phyloP scores from a whole-genome alignment of 2,797 vertebrate species.

The Sylvilagus floridanus region DNA sequence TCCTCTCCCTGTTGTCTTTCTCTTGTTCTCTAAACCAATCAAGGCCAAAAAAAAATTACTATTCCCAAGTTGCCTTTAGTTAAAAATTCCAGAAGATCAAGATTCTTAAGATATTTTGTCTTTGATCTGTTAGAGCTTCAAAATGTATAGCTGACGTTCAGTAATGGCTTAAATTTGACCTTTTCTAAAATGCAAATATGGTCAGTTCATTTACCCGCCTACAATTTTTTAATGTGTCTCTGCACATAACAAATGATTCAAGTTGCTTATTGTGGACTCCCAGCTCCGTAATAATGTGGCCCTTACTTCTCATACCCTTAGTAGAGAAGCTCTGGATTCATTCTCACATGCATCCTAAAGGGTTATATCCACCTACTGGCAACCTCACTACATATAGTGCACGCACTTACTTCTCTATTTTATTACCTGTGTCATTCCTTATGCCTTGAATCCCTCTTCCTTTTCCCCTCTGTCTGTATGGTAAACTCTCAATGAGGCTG shows the following conservation, averaged over 20 bases:
- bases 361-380: not conserved
- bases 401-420: not conserved
- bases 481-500: not conserved
- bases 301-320: not conserved
- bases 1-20: not conserved
- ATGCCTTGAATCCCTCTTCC: not conserved
- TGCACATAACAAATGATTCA: not conserved
- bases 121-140: constrained; percentile 14
- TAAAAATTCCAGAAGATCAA: not conserved
- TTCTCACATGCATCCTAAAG: not conserved
- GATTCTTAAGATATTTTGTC: not conserved
- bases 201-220: not conserved
- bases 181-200: constrained; percentile 9
- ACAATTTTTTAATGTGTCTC: not conserved
- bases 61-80: not conserved
- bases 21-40: not conserved
- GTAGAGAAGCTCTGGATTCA: not conserved
- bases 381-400: not conserved
- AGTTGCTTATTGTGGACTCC: not conserved
- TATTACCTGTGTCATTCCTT: not conserved
- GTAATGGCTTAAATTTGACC: not conserved
- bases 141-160: not conserved
- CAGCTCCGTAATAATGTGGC: not conserved
- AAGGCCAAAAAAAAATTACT: not conserved
- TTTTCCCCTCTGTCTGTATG: not conserved